Percentiles rank a stretch among this genome's conserved stretches.
Conservation (phyloP, 2,888 invertebrate genomes). For the Petrolisthes cinctipes region DNA sequence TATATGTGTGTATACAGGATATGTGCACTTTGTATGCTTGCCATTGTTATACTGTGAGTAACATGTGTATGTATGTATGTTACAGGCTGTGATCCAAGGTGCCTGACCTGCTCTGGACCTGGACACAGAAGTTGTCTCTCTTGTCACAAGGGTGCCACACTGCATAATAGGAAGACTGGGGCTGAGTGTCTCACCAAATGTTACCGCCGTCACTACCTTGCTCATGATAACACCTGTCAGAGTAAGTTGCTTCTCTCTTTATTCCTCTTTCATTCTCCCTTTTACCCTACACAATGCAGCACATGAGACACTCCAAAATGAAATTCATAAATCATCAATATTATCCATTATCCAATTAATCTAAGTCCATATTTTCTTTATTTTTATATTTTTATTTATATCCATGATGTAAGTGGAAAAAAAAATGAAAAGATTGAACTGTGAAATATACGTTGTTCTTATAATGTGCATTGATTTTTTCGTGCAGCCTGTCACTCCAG, state of each 20-base stretch:
- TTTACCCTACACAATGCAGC: neutral
- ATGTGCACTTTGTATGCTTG: no score
- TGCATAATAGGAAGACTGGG: slow-evolving; percentile 26
- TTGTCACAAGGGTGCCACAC: slow-evolving; percentile 52
- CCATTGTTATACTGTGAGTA: no score
- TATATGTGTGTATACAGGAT: no score
- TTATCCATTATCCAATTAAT: neutral
- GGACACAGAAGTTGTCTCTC: slow-evolving; percentile 50
- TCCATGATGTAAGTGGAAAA: neutral
- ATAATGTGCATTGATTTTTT: neutral
- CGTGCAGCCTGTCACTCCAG: slow-evolving; percentile 40
- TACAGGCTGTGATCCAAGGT: slow-evolving; percentile 59
- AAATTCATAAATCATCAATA: neutral
- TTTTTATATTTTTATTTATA: no score
- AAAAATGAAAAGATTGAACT: neutral
- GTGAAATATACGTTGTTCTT: neutral
- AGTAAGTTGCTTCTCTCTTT: slow-evolving; percentile 27
- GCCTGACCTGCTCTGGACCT: slow-evolving; percentile 59
- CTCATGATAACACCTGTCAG: slow-evolving; percentile 50
- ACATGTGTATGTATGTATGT: neutral
- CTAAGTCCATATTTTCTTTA: no score
- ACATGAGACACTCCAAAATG: neutral
- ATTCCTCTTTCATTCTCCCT: neutral
- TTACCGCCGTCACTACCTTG: slow-evolving; percentile 40
- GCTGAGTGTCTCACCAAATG: slow-evolving; percentile 61